Evolutionary conservation across 35 echinoderm and acorn worm genomes (phyloP).

Genomic region (Ophioderma brevispina): DNA sequence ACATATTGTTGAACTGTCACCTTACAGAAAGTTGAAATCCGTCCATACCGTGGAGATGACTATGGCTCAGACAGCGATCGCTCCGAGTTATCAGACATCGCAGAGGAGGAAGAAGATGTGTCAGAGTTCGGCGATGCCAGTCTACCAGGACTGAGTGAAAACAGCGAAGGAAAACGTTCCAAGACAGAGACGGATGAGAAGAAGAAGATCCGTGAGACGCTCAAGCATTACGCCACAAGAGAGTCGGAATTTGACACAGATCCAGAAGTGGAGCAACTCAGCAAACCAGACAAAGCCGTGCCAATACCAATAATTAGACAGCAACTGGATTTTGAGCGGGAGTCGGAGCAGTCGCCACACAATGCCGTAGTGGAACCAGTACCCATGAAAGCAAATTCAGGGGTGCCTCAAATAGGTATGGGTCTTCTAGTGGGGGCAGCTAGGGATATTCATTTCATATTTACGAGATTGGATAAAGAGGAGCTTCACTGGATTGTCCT

Average conservation of each 20-base stretch:
- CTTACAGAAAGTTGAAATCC: constrained; percentile 20
- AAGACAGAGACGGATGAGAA: constrained; percentile 73
- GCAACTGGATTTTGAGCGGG: constrained; percentile 88
- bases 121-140: constrained; percentile 82
- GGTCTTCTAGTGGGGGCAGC: too few relatives aligned
- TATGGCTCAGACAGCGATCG: constrained; percentile 89
- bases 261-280: constrained; percentile 92
- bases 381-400: constrained; percentile 73
- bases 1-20: background rate
- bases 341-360: constrained; percentile 96
- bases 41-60: constrained; percentile 29
- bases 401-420: constrained; percentile 96
- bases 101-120: constrained; percentile 93
- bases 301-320: constrained; percentile 95
- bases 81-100: constrained; percentile 92
- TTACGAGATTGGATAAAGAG: too few relatives aligned
- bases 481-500: too few relatives aligned
- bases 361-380: constrained; percentile 95
- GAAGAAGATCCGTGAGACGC: constrained; percentile 62
- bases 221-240: constrained; percentile 73
- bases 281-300: constrained; percentile 81
- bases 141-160: constrained; percentile 70
- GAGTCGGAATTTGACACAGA: constrained; percentile 96
- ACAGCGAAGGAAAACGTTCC: constrained; percentile 38
- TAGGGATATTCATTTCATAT: too few relatives aligned